A percentile compares a stretch with the other conserved stretches of the same genome.
These are phyloP conservation scores for Macroramphosus scolopax DNA, from an alignment of 2,797 vertebrate species.

Conservation along the genomic window DNA sequence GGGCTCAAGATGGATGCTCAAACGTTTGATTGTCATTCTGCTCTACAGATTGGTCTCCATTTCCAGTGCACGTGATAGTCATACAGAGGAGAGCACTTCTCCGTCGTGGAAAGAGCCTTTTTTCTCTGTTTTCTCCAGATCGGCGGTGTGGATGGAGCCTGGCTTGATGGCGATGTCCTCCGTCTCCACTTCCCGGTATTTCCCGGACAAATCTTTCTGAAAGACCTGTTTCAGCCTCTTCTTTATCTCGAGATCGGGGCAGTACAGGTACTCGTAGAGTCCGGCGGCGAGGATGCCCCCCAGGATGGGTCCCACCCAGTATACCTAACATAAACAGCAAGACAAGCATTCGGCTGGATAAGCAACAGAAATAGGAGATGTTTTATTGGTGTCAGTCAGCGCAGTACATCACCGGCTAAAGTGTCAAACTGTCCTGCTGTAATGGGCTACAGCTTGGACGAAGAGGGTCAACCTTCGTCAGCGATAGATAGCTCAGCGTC, in stretches of 20 bases:
- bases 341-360: constrained; percentile 10
- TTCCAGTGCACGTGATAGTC: constrained; percentile 89
- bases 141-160: constrained; percentile 76
- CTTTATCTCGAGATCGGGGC: constrained; percentile 85
- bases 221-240: constrained; percentile 82
- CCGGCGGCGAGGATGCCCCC: constrained; percentile 87
- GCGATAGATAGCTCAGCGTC: neutral
- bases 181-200: constrained; percentile 86
- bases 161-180: constrained; percentile 83
- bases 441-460: neutral
- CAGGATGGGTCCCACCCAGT: constrained; percentile 92
- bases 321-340: constrained; percentile 77
- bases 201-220: constrained; percentile 80
- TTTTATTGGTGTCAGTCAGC: constrained; percentile 2
- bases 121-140: constrained; percentile 83
- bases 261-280: constrained; percentile 92
- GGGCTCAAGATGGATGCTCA: constrained; percentile 13
- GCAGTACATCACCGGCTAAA: neutral
- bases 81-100: constrained; percentile 89
- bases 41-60: constrained; percentile 80
- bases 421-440: too few relatives aligned
- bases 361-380: neutral
- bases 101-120: constrained; percentile 82
- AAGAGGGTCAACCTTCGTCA: too few relatives aligned
- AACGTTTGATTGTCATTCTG: constrained; percentile 31